Evolutionary conservation across 2,888 invertebrate species (phyloP).

Genomic region (Xestobium rufovillosum): DNA sequence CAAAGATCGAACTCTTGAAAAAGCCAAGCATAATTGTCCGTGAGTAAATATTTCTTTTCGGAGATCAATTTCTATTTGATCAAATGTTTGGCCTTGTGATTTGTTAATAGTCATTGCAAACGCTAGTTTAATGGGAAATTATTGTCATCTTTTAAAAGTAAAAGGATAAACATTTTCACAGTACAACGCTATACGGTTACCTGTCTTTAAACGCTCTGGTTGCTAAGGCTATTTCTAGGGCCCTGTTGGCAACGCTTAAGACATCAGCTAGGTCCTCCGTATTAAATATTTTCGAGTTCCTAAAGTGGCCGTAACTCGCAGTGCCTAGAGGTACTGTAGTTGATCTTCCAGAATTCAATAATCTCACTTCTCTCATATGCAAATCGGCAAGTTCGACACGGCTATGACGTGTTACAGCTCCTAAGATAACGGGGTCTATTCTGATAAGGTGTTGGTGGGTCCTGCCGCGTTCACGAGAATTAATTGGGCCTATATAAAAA

Average conservation of each 20-base stretch:
- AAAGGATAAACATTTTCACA: too few species aligned
- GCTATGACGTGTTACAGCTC: conserved; percentile 28
- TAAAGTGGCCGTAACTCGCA: conserved; percentile 42
- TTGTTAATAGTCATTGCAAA: too few species aligned
- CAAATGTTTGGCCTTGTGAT: too few species aligned
- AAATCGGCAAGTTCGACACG: conserved; percentile 39
- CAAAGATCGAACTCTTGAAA: too few species aligned
- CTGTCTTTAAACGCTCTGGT: conserved; percentile 45
- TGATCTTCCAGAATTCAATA: conserved; percentile 38
- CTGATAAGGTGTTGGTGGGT: conserved; percentile 21
- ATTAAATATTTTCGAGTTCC: conserved; percentile 36
- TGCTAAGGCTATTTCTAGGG: conserved; percentile 48
- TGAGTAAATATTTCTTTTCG: too few species aligned
- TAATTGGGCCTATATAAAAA: too few species aligned
- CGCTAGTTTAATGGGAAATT: conserved; percentile 3
- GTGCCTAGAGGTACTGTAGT: conserved; percentile 40
- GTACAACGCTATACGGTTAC: too few species aligned
- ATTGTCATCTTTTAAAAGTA: too few species aligned
- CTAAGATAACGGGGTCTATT: conserved; percentile 27
- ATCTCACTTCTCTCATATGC: conserved; percentile 36
- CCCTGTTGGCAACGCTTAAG: conserved; percentile 42
- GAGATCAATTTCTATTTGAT: too few species aligned
- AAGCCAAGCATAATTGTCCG: too few species aligned
- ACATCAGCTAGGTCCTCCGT: conserved; percentile 41
- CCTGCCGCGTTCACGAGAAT: conserved; percentile 14